These are phyloP conservation scores for Trichonephila clavata DNA, from an alignment of 1,140 invertebrate genomes.

Conservation along the genomic window DNA sequence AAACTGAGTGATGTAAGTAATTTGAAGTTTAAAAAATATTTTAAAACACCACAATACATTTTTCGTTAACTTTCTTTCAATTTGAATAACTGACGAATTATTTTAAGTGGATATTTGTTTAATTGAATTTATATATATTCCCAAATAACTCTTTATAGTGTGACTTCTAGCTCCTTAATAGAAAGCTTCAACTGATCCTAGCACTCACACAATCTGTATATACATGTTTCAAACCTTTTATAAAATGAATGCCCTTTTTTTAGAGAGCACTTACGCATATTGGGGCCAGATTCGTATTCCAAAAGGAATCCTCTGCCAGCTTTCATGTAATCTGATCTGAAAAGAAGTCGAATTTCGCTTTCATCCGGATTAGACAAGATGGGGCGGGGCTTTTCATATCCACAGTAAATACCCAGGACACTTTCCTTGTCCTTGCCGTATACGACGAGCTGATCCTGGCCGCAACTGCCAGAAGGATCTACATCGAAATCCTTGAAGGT, in stretches of 20 bases:
- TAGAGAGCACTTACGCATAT: not conserved
- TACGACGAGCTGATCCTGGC: conserved; percentile 30
- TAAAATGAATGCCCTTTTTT: not conserved
- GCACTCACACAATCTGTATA: too few relatives aligned
- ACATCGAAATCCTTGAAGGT: conserved; percentile 64
- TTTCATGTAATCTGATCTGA: conserved; percentile 45
- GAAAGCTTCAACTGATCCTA: too few relatives aligned
- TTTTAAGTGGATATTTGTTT: too few relatives aligned
- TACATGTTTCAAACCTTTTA: not conserved
- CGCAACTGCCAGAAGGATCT: not conserved
- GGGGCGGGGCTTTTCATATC: not conserved
- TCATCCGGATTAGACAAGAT: conserved; percentile 41
- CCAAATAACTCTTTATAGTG: too few relatives aligned
- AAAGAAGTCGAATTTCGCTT: conserved; percentile 53
- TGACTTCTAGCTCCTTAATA: too few relatives aligned
- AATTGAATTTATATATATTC: too few relatives aligned
- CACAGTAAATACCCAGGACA: conserved; percentile 45
- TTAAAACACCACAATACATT: too few relatives aligned
- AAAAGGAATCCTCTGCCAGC: conserved; percentile 39
- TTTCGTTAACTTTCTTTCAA: too few relatives aligned
- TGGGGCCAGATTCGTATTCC: conserved; percentile 28
- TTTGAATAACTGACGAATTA: too few relatives aligned
- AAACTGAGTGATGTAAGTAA: too few relatives aligned
- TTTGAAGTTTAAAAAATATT: too few relatives aligned
- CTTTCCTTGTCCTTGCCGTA: conserved; percentile 51